Conservation (phyloP, 2,888 invertebrate genomes). For the Sinopyrophorus schimmeli region DNA sequence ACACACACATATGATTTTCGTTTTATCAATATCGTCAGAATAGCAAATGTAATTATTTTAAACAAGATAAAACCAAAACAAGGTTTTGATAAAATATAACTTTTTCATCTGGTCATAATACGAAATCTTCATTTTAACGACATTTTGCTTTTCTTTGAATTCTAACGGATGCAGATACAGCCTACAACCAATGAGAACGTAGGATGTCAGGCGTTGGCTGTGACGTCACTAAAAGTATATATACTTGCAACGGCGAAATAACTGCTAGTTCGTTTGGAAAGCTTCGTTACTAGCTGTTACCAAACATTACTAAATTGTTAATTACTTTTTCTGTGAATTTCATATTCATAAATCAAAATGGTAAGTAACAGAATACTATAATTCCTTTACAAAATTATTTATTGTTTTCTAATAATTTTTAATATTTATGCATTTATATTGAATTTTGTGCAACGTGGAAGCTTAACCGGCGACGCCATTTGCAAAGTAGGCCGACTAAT, state of each 20-base stretch:
- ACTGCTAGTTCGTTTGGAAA: slow-evolving; percentile 26
- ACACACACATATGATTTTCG: too few relatives aligned
- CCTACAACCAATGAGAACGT: slow-evolving; percentile 56
- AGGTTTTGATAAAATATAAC: too few relatives aligned
- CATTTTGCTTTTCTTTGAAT: slow-evolving; percentile 13
- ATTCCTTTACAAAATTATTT: background rate
- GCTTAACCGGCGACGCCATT: slow-evolving; percentile 20
- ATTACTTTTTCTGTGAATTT: slow-evolving; percentile 2
- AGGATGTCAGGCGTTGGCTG: slow-evolving; percentile 57
- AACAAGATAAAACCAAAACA: too few relatives aligned
- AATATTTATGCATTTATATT: background rate
- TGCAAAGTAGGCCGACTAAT: too few relatives aligned
- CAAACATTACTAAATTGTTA: slow-evolving; percentile 20
- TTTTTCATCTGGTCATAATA: too few relatives aligned
- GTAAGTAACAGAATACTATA: slow-evolving; percentile 24
- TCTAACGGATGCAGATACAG: slow-evolving; percentile 9
- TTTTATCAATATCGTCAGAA: too few relatives aligned
- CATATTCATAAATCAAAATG: slow-evolving; percentile 36
- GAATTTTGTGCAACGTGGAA: background rate
- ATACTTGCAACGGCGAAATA: slow-evolving; percentile 49
- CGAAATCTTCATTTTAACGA: too few relatives aligned
- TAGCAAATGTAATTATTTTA: too few relatives aligned
- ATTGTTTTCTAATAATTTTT: too few relatives aligned
- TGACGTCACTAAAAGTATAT: slow-evolving; percentile 61
- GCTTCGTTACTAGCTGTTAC: slow-evolving; percentile 32